Conservation (phyloP, 1,140 invertebrate species). For the Apis florea region DNA sequence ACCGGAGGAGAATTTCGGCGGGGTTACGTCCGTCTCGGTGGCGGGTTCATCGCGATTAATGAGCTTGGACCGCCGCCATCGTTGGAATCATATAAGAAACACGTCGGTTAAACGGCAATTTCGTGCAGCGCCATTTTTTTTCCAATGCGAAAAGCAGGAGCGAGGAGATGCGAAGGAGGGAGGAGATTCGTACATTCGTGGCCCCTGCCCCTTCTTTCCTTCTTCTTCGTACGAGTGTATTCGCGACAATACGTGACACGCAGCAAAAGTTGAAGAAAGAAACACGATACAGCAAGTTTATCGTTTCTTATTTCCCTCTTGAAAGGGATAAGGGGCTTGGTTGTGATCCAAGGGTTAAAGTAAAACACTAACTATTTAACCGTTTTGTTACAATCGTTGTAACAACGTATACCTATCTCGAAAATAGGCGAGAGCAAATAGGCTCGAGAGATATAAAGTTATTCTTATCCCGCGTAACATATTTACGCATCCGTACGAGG, state of each 20-base stretch:
- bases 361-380: too few relatives aligned
- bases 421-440: background rate
- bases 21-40: slow-evolving; percentile 44
- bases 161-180: background rate
- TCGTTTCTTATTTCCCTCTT: too few relatives aligned
- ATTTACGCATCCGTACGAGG: background rate
- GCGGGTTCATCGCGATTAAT: slow-evolving; percentile 63
- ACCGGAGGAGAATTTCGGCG: slow-evolving; percentile 56
- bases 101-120: slow-evolving; percentile 65
- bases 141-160: background rate
- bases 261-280: too few relatives aligned
- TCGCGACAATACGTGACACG: too few relatives aligned
- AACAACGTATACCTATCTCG: too few relatives aligned
- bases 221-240: too few relatives aligned
- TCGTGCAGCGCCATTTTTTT: slow-evolving; percentile 52
- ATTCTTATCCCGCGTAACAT: background rate
- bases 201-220: too few relatives aligned
- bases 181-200: slow-evolving; percentile 2
- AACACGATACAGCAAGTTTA: too few relatives aligned
- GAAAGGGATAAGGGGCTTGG: too few relatives aligned
- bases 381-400: too few relatives aligned
- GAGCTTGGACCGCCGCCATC: slow-evolving; percentile 68
- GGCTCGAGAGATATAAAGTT: background rate
- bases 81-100: slow-evolving; percentile 60
- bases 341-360: too few relatives aligned